phyloP scores from a whole-genome alignment of 2,113 vertebrate genomes.

The Actenoides lindsayi region DNA sequence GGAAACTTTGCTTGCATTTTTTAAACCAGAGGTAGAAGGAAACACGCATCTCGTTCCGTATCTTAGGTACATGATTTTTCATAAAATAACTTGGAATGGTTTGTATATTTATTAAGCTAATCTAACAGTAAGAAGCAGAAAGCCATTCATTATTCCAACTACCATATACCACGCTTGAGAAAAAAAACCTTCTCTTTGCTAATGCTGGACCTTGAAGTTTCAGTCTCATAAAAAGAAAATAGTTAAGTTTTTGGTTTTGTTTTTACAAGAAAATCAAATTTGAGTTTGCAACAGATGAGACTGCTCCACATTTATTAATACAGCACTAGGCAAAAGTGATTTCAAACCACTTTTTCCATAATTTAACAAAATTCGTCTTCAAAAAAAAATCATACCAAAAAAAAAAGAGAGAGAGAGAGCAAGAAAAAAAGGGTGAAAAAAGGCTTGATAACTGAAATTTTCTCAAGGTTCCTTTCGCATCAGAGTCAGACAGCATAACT shows the following conservation, averaged over 20 bases:
- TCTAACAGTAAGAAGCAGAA: not conserved
- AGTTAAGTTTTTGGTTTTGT: fast-evolving
- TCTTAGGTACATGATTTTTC: not conserved
- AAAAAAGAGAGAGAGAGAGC: not conserved
- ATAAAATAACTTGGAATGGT: not conserved
- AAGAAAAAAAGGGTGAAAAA: not conserved
- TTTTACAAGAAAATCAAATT: not conserved
- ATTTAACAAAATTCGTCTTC: not conserved
- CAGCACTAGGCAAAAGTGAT: not conserved
- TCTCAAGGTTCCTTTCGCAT: not conserved
- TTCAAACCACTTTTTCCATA: not conserved
- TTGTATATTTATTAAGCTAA: not conserved
- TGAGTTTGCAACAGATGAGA: not conserved
- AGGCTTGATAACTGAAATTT: not conserved
- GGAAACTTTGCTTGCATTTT: not conserved
- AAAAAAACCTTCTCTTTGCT: not conserved
- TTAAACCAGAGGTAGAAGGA: not conserved
- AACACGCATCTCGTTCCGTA: not conserved
- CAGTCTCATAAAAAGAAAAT: not conserved
- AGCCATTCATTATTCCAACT: not conserved
- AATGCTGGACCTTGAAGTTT: not conserved
- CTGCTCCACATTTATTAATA: not conserved
- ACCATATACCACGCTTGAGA: not conserved
- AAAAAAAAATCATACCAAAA: not conserved
- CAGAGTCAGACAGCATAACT: not conserved